A percentile compares a stretch with the other conserved stretches of the same genome.
Evolutionary conservation across 2,797 vertebrate species (phyloP).

Genomic region (Mallotus villosus): DNA sequence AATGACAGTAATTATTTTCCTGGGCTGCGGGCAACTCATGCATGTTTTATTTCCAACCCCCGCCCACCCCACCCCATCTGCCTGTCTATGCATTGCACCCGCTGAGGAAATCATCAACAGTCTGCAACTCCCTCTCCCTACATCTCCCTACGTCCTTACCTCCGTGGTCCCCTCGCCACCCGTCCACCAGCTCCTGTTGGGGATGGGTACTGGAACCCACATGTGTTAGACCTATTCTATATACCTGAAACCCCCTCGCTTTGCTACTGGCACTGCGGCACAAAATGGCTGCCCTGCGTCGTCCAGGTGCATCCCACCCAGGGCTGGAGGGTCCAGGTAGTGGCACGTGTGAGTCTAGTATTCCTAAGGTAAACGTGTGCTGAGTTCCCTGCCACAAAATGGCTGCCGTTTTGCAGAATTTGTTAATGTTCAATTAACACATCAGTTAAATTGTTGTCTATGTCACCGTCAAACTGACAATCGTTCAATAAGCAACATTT

Average conservation of each 20-base stretch:
- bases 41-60: constrained; percentile 76
- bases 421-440: no score
- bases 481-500: no score
- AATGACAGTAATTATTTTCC: constrained; percentile 80
- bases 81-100: constrained; percentile 62
- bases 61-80: constrained; percentile 25
- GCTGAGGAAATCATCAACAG: constrained; percentile 38
- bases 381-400: background rate
- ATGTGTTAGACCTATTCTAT: constrained; percentile 50
- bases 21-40: constrained; percentile 76
- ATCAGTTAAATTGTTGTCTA: no score
- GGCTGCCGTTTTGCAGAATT: background rate
- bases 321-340: no score
- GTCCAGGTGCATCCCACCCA: constrained; percentile 9
- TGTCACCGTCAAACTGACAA: no score
- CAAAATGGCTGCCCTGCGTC: constrained; percentile 60
- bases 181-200: constrained; percentile 24
- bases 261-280: constrained; percentile 54
- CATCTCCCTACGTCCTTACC: constrained; percentile 51
- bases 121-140: constrained; percentile 60
- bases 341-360: no score
- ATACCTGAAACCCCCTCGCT: constrained; percentile 7
- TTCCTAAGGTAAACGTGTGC: background rate
- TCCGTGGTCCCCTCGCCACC: constrained; percentile 29
- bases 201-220: constrained; percentile 57